Percentiles rank a stretch among this genome's conserved stretches.
phyloP scores from a whole-genome alignment of 1,140 invertebrate genomes.

The Paralvinella palmiformis region DNA sequence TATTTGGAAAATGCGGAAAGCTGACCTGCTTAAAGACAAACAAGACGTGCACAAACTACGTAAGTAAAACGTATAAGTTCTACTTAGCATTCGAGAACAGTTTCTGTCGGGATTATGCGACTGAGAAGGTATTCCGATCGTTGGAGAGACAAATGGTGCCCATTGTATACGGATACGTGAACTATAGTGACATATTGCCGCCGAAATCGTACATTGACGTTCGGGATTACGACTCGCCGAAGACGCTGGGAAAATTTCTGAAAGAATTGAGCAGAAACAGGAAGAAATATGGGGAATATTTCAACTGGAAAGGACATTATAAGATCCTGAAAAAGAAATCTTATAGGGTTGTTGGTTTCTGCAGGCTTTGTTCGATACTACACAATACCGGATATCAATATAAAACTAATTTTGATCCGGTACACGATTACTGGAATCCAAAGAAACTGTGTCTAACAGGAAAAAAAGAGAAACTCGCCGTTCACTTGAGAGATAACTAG shows the following conservation, averaged over 20 bases:
- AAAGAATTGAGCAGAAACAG: constrained; percentile 43
- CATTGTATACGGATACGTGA: constrained; percentile 43
- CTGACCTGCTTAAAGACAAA: neutral
- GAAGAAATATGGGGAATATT: constrained; percentile 48
- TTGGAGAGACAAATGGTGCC: constrained; percentile 32
- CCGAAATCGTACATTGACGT: constrained; percentile 83
- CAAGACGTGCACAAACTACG: constrained; percentile 58
- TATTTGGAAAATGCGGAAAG: no score
- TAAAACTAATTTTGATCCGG: no score
- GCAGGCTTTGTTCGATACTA: no score
- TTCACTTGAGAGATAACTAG: no score
- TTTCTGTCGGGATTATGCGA: constrained; percentile 21
- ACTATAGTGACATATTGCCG: constrained; percentile 35
- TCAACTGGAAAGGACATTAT: constrained; percentile 50
- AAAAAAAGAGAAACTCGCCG: no score
- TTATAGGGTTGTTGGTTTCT: no score
- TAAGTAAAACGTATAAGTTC: constrained; percentile 56
- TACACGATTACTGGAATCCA: no score
- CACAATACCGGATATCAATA: no score
- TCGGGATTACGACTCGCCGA: constrained; percentile 82
- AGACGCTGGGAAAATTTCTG: constrained; percentile 77
- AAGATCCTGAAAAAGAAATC: no score
- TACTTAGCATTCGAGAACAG: constrained; percentile 29
- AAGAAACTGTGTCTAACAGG: no score
- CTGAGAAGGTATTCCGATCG: constrained; percentile 13